Evolutionary conservation across 2,113 vertebrate genomes (phyloP), one percentile per base, ranked within the genome.

Genomic region (Elachura formosa): DNA sequence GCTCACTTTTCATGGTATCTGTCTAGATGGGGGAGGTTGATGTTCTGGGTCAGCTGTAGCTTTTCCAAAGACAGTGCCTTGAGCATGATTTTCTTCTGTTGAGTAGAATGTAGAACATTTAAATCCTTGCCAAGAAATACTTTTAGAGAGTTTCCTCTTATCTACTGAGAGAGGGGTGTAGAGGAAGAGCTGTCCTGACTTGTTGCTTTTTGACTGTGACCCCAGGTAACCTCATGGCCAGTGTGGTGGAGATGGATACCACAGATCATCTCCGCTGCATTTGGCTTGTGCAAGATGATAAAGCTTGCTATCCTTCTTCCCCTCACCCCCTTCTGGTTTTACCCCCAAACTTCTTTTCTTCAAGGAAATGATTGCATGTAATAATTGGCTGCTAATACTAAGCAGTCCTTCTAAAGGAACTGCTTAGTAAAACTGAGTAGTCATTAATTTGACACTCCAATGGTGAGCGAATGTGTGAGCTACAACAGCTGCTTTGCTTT

Each of bases 381-480:
- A 59, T 76, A 87, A 79, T 68, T 87, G 71, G 29, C 66, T 94
- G 62, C 90, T 95, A 78, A 91, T n/a, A n/a, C n/a, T n/a, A n/a
- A n/a, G n/a, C n/a, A n/a, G 78, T 62, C 52, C 33, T 73, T 79
- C 56, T 36, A 29, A 79, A 90, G 74, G 33, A 82, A 33, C 62
- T 51, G 26, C 41, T 85, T 12, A 24, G 74, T 72, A 49, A 69
- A 87, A 51, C 34, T 16, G 69, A 58, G 22, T 40, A n/a, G 45
- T 84, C 72, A 82, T 81, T 82, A 83, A 61, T 93, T 73, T 93
- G 78, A 76, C 49, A 29, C 31, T 83, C 26, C 34, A 55, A 1
- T 63, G 45, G 49, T 73, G 81, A 46, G 33, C 0, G 0, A 82
- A 68, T 43, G 40, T 23, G 4, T 43, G 78, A 95, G 78, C 2